Percentiles rank a stretch among this genome's conserved stretches.
Conservation (phyloP, 1,140 invertebrate genomes). For the Aradophagus sp. region DNA sequence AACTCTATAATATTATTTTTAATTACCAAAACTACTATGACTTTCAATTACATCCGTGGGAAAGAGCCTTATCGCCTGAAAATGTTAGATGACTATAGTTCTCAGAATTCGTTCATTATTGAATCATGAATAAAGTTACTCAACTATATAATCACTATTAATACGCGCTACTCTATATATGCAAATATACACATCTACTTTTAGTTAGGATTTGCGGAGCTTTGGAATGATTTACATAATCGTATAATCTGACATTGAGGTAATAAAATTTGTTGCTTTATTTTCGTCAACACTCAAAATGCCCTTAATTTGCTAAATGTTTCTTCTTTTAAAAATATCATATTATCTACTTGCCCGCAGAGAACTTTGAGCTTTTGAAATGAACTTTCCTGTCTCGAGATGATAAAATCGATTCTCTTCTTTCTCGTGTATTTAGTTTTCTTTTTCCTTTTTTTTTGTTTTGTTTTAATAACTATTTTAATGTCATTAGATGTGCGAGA, state of each 20-base stretch:
- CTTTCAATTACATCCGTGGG: conserved; percentile 28
- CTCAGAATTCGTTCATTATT: conserved; percentile 25
- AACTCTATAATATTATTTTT: conserved; percentile 18
- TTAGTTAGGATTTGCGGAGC: conserved; percentile 13
- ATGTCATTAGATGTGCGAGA: no score
- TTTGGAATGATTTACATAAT: conserved; percentile 34
- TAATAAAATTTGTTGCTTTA: conserved; percentile 38
- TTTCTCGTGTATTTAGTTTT: no score
- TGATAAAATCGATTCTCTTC: no score
- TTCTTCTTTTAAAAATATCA: no score
- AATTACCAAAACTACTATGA: conserved; percentile 20
- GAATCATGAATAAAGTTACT: conserved; percentile 31
- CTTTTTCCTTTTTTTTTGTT: no score
- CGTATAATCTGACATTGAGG: conserved; percentile 29
- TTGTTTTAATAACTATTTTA: no score
- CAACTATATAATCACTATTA: conserved; percentile 30
- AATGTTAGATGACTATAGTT: conserved; percentile 12
- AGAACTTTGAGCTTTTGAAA: no score
- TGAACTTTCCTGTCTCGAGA: no score
- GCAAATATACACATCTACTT: conserved; percentile 8
- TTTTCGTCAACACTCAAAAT: conserved; percentile 24
- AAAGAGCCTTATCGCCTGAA: conserved; percentile 14
- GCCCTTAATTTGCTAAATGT: conserved; percentile 29
- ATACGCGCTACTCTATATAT: conserved; percentile 14
- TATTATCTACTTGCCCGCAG: no score